Base-by-base conservation (phyloP, 2,888 invertebrate species). In the Baronia brevicornis region DNA sequence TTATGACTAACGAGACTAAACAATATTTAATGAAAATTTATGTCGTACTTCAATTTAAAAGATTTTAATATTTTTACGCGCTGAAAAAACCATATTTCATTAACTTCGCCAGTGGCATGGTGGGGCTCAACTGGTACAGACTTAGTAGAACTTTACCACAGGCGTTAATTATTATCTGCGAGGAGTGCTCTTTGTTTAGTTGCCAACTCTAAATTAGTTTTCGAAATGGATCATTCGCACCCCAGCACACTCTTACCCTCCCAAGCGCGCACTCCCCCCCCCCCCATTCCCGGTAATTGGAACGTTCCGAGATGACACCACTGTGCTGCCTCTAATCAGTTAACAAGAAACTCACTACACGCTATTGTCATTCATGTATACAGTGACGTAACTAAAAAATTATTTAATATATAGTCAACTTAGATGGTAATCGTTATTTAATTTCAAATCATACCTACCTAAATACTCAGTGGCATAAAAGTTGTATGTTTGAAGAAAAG, bases 121-220 rank as follows among this genome's bases (percentile, higher is more conserved):
- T 63, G 56, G 58, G 73, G 69, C 71, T 71, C 63, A 70, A 68
- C 72, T 71, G 69, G 71, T 67, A 63, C 74, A 65, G 71, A 72
- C 79, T 74, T 74, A 80, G 80, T 79, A 71, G 74, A 77, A 77
- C 73, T 77, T 72, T 70, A 82, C 82, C 84, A 70, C 84, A 73
- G 79, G 78, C 84, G 79, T 84, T 84, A 84, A 84, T 84, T 84
- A 84, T 84, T 82, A 84, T 84, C 82, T 80, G 79, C 63, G 74
- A 77, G 77, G 70, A 82, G 82, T 82, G 79, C 80, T 82, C 84
- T 79, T 84, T 84, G 84, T 84, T 84, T 82, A 84, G 84, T 84
- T 84, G 82, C 80, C 79, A 84, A 84, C 84, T 84, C 84, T 80
- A 84, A 84, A 84, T 84, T 84, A 84, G 84, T 84, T 84, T 84